Percentiles rank a stretch among this genome's conserved stretches.
These are phyloP conservation scores for Taurulus bubalis DNA, from an alignment of 2,113 vertebrate genomes.

Conservation along the genomic window DNA sequence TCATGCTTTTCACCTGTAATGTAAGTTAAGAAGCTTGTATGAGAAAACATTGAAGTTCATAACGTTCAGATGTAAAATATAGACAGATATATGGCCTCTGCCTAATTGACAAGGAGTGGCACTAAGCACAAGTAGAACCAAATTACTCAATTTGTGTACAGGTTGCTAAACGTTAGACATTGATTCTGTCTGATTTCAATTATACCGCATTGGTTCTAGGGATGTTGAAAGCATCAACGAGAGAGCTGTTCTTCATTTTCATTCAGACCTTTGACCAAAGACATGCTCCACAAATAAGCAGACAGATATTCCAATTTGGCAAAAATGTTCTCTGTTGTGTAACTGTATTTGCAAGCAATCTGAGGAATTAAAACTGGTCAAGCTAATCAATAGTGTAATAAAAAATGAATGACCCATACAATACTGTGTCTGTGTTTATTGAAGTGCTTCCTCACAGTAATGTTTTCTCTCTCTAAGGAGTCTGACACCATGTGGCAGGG, in stretches of 20 bases:
- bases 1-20: constrained; percentile 79
- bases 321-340: constrained; percentile 76
- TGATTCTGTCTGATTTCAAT: constrained; percentile 56
- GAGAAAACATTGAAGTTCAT: constrained; percentile 59
- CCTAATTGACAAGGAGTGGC: constrained; percentile 69
- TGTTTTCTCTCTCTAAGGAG: background rate
- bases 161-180: constrained; percentile 56
- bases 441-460: background rate
- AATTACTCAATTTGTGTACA: constrained; percentile 66
- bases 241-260: constrained; percentile 72
- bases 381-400: constrained; percentile 83
- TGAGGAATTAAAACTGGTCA: constrained; percentile 77
- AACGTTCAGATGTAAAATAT: constrained; percentile 56
- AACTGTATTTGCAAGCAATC: constrained; percentile 79
- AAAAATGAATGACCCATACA: constrained; percentile 84
- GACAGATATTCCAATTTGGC: constrained; percentile 76
- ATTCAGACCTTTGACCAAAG: constrained; percentile 79
- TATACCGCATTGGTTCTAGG: constrained; percentile 49
- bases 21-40: constrained; percentile 70
- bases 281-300: constrained; percentile 72
- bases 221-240: constrained; percentile 50
- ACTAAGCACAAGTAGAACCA: constrained; percentile 81
- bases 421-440: constrained; percentile 43
- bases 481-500: background rate
- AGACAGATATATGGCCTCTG: constrained; percentile 44